Base-by-base conservation (phyloP, 2,113 vertebrate species). In the Bagarius yarrelli region DNA sequence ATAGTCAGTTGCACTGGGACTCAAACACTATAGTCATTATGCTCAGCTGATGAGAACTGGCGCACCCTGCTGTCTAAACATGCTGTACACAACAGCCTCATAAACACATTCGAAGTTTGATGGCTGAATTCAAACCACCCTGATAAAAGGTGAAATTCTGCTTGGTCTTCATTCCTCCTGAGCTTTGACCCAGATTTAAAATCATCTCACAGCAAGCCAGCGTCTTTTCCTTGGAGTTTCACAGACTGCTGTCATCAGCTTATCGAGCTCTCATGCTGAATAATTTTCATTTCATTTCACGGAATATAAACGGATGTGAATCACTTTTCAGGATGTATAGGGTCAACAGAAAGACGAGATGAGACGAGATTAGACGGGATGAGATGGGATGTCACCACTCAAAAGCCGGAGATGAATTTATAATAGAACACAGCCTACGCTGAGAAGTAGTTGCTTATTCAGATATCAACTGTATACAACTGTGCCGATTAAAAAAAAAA, bases 161-260 rank as follows among this genome's bases (percentile, higher is more conserved):
- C 70, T 60, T 59, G 25, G n/a, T 84, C 56, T 19, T 40, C 50
- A 19, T 50, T 34, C 56, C 79, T 34, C 59, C 79, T 36, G 78
- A 83, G 86, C 34, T 72, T 32, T 86, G 85, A 84, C 89, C 88
- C 90, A 91, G 91, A 90, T 72, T 73, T 74, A 77, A 74, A 57
- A 76, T 80, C 74, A 67, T 47, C 75, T 70, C 71, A 36, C 57
- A 77, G 50, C 25, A 53, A 56, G 80, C 55, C 55, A 40, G 23
- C 21, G 25, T 25, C 52, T 44, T 75, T 83, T 64, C 44, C 75
- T n/a, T 12, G 55, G 70, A 82, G 36, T 36, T 76, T 57, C 81
- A 27, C 30, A 67, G 71, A 11, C 60, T 66, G 70, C 47, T 21
- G 32, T 59, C 44, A 66, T 36, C 50, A 53, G 76, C 27, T 73